Evolutionary conservation across 2,888 invertebrate species (phyloP), one percentile per base, ranked within the genome.

Genomic region (Endotricha flammealis): DNA sequence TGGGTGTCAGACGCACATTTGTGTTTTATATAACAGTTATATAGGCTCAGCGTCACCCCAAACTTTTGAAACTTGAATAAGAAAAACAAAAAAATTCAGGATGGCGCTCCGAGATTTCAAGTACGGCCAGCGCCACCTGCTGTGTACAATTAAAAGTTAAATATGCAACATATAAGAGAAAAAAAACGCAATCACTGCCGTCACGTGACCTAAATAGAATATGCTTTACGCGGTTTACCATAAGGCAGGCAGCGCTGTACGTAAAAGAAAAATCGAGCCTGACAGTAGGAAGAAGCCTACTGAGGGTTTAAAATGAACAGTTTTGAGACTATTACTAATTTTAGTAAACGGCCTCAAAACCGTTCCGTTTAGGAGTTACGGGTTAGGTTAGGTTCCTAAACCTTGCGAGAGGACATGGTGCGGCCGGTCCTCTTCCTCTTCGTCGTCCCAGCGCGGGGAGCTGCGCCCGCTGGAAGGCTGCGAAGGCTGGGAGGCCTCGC

Each of bases 81-180:
- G 29, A 17, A 36, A 25, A 39, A 41, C 14, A 29, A 38, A 42
- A 53, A 70, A 69, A 76, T 81, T 74, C 68, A 81, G 80, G 80
- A 76, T 83, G 81, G 85, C 85, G 82, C 83, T 73, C 67, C 71
- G 65, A 69, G 53, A 57, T 23, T 39, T 31, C 49, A 50, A 38
- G 44, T 57, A 76, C 79, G 72, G 79, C 70, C 82, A 83, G 77
- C 83, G 83, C 85, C 81, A 82, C 74, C 83, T 82, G 79, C 70
- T 60, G 50, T 56, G 32, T 32, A 36, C 38, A 38, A 29, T 32
- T 37, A 23, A 37, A 46, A 30, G 37, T 17, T 39, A 36, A 38
- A 44, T 31, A 12, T 46, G 36, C 30, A 34, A 35, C 28, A 30
- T 16, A 33, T 36, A 24, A 44, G 27, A 32, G 27, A 32, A 14